phyloP scores from a whole-genome alignment of 2,113 vertebrate species.

The Nannobrachium achirus region DNA sequence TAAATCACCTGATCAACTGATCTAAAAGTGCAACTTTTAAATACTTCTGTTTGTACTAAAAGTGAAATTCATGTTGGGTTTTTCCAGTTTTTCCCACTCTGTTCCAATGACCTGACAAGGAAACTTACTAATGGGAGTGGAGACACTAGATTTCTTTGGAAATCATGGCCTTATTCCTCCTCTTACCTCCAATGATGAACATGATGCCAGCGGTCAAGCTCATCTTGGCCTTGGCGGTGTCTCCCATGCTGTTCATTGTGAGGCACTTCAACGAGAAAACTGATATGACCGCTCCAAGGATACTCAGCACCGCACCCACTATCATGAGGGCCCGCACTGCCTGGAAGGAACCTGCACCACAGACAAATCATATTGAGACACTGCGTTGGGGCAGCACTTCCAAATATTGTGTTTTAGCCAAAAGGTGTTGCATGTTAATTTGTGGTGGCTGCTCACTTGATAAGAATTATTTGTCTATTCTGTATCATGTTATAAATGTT shows the following conservation, averaged over 20 bases:
- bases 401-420: not conserved
- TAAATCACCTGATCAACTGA: no score
- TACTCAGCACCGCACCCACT: conserved; percentile 83
- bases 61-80: not conserved
- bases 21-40: no score
- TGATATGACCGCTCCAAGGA: conserved; percentile 80
- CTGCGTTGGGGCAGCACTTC: no score
- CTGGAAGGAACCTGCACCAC: conserved; percentile 84
- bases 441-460: not conserved
- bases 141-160: not conserved
- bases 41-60: not conserved
- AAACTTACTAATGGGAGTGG: not conserved
- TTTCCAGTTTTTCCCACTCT: no score
- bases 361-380: no score
- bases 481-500: no score
- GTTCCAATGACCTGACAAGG: not conserved
- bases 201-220: conserved; percentile 89
- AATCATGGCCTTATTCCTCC: not conserved
- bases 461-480: not conserved
- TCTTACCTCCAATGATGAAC: conserved; percentile 86
- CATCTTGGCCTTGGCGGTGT: conserved; percentile 88
- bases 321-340: conserved; percentile 91
- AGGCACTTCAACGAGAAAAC: conserved; percentile 89
- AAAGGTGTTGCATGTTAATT: not conserved
- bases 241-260: conserved; percentile 84